Percentiles rank a stretch among this genome's conserved stretches.
These are phyloP conservation scores for Gadopsis bispinosus DNA, from an alignment of 2,797 vertebrate species.

Conservation along the genomic window DNA sequence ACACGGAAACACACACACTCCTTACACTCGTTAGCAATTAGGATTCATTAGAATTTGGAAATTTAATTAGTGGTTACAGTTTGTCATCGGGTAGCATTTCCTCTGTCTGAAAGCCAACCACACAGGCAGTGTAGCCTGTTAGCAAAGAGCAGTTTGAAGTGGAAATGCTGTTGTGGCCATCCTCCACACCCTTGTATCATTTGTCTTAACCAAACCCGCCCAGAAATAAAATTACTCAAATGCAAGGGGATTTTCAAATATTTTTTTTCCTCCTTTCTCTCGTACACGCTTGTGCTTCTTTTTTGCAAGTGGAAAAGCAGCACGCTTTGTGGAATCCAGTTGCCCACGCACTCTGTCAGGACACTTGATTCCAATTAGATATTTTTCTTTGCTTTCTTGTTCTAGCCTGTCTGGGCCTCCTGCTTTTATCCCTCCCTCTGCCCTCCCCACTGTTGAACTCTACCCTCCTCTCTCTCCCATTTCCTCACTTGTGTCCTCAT, in stretches of 20 bases:
- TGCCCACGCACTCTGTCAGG: constrained; percentile 83
- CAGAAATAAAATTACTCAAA: constrained; percentile 79
- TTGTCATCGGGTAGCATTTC: constrained; percentile 67
- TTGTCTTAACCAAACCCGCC: constrained; percentile 76
- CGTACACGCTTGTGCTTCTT: constrained; percentile 48
- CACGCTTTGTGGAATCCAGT: constrained; percentile 80
- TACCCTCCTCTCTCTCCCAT: constrained; percentile 67
- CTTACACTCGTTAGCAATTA: constrained; percentile 80
- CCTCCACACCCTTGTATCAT: constrained; percentile 80
- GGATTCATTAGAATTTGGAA: constrained; percentile 82
- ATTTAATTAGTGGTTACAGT: constrained; percentile 83
- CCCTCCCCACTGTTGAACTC: constrained; percentile 70
- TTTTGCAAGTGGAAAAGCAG: constrained; percentile 82
- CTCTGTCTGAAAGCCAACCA: constrained; percentile 54
- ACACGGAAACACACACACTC: constrained; percentile 53
- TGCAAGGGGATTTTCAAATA: constrained; percentile 75
- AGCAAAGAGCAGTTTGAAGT: constrained; percentile 64
- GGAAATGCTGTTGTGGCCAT: constrained; percentile 76
- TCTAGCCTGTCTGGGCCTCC: constrained; percentile 85
- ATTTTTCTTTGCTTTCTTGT: constrained; percentile 87
- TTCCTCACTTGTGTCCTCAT: constrained; percentile 73
- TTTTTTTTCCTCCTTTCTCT: constrained; percentile 45
- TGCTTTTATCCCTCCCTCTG: constrained; percentile 75
- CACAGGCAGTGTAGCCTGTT: constrained; percentile 52
- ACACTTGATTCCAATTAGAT: constrained; percentile 89